Conservation (phyloP, 37 sponge, comb jelly and placozoan species). For the Corticium candelabrum region DNA sequence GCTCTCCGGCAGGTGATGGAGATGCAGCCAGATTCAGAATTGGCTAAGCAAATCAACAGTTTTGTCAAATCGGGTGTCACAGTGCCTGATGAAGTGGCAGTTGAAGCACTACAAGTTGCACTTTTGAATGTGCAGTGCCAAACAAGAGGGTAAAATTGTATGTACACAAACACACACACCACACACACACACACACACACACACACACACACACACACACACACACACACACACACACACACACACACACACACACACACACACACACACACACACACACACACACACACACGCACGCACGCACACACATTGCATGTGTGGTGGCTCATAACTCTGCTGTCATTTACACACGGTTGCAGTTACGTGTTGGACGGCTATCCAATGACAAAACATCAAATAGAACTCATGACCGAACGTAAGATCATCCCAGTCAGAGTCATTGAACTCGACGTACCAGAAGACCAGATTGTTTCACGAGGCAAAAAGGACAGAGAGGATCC, state of each 20-base stretch:
- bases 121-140: constrained; percentile 67
- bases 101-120: constrained; percentile 63
- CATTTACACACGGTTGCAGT: constrained; percentile 19
- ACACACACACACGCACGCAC: no score
- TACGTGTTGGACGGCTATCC: constrained; percentile 97
- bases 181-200: no score
- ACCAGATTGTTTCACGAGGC: constrained; percentile 58
- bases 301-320: no score
- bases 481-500: constrained; percentile 22
- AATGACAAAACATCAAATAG: constrained; percentile 66
- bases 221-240: constrained; percentile 5
- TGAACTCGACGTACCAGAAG: constrained; percentile 49
- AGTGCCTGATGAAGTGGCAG: constrained; percentile 83
- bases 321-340: neutral
- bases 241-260: constrained; percentile 3
- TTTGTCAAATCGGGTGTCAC: constrained; percentile 55
- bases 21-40: constrained; percentile 52
- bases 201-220: constrained; percentile 5
- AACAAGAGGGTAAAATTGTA: constrained; percentile 82
- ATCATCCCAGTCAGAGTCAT: constrained; percentile 73
- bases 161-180: no score
- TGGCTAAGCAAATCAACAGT: constrained; percentile 53
- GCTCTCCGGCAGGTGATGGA: constrained; percentile 57
- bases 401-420: constrained; percentile 50
- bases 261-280: no score